These are phyloP conservation scores for Oreonectes daqikongensis DNA, from an alignment of 2,797 vertebrate genomes.

Conservation along the genomic window DNA sequence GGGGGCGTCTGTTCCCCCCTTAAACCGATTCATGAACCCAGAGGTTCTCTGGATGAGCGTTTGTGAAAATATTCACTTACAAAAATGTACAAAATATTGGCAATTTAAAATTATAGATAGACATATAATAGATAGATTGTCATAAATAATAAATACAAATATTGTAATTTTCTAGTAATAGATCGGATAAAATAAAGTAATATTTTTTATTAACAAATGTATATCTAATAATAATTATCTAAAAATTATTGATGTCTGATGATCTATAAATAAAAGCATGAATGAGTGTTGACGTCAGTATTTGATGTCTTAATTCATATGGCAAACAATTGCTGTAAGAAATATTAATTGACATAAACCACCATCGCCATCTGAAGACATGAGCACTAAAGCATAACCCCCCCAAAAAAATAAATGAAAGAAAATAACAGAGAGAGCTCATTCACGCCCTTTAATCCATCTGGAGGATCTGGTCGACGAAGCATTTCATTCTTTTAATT, in stretches of 20 bases:
- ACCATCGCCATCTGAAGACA: conserved; percentile 86
- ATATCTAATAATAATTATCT: conserved; percentile 17
- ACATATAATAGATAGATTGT: background rate
- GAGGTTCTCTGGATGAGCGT: conserved; percentile 7
- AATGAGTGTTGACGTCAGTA: conserved; percentile 80
- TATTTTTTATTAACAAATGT: background rate
- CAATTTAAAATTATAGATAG: background rate
- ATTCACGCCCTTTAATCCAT: conserved; percentile 24
- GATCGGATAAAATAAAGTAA: background rate
- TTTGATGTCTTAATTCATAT: conserved; percentile 98
- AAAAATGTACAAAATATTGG: background rate
- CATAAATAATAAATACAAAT: background rate
- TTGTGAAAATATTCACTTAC: background rate
- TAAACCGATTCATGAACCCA: conserved; percentile 58
- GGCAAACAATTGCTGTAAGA: conserved; percentile 84
- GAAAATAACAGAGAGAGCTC: background rate
- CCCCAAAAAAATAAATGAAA: background rate
- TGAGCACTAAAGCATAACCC: background rate
- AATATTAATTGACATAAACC: conserved; percentile 91
- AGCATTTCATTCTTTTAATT: background rate
- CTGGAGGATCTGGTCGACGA: background rate
- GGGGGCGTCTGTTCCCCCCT: conserved; percentile 55
- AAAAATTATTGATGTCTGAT: conserved; percentile 78
- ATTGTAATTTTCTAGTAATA: background rate
- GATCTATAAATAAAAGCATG: conserved; percentile 85